These are phyloP conservation scores for Aethes cnicana DNA, from an alignment of 2,888 invertebrate species.

Conservation along the genomic window DNA sequence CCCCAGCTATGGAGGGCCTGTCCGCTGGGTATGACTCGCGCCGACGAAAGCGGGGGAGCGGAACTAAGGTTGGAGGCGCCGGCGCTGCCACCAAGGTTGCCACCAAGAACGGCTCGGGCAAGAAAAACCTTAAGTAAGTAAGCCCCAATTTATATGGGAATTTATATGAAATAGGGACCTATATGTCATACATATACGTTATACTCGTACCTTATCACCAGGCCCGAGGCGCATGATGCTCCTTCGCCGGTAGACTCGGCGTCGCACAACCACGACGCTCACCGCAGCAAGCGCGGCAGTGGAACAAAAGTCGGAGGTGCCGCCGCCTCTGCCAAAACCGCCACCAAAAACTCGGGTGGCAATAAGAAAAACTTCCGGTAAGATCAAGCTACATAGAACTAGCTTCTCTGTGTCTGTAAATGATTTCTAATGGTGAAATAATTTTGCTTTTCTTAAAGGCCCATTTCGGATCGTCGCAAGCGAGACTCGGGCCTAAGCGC, in stretches of 20 bases:
- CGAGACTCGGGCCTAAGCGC: constrained; percentile 84
- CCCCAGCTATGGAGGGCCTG: constrained; percentile 75
- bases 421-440: neutral
- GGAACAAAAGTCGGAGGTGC: constrained; percentile 74
- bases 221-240: constrained; percentile 61
- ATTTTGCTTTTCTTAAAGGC: constrained; percentile 48
- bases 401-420: constrained; percentile 10
- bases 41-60: constrained; percentile 72
- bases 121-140: constrained; percentile 74
- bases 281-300: constrained; percentile 36
- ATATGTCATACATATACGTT: no score
- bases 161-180: no score
- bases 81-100: constrained; percentile 77
- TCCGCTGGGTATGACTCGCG: constrained; percentile 64
- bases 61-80: constrained; percentile 73
- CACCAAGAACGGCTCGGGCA: constrained; percentile 72
- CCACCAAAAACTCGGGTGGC: constrained; percentile 72
- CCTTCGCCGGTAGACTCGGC: constrained; percentile 33
- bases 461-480: constrained; percentile 79
- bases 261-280: constrained; percentile 15
- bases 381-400: constrained; percentile 22
- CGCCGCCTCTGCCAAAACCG: constrained; percentile 73
- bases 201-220: constrained; percentile 39
- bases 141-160: constrained; percentile 21
- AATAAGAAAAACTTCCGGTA: constrained; percentile 77